phyloP scores from a whole-genome alignment of 2,113 vertebrate genomes.

The Sylvicapra grimmia region DNA sequence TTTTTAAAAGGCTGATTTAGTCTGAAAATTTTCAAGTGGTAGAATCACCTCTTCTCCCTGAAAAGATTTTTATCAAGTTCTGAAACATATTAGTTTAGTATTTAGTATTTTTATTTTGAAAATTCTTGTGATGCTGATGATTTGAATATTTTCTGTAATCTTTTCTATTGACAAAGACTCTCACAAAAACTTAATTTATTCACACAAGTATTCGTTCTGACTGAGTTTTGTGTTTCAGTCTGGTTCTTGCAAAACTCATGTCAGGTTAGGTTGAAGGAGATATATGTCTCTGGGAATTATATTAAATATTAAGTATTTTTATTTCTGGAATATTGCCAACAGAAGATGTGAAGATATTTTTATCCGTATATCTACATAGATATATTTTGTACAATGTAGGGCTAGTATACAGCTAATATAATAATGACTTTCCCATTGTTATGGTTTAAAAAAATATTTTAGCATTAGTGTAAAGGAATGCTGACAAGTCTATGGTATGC shows the following conservation, averaged over 20 bases:
- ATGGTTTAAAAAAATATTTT: background rate
- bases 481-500: background rate
- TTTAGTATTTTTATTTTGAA: background rate
- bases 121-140: background rate
- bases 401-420: background rate
- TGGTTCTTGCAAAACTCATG: constrained; percentile 77
- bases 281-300: constrained; percentile 77
- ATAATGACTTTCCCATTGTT: background rate
- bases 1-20: background rate
- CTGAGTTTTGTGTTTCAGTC: constrained; percentile 77
- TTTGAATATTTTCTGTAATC: background rate
- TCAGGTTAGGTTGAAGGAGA: constrained; percentile 81
- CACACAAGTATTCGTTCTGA: constrained; percentile 78
- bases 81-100: background rate
- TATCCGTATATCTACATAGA: background rate
- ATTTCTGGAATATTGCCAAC: background rate
- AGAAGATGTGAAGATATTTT: background rate
- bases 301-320: constrained; percentile 60
- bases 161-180: constrained; percentile 71
- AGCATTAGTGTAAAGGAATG: background rate
- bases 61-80: background rate
- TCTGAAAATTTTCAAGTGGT: background rate
- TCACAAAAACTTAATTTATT: constrained; percentile 76
- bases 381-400: background rate
- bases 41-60: background rate